Percentiles rank a stretch among this genome's conserved stretches.
phyloP scores from a whole-genome alignment of 2,797 vertebrate species.

The Pseudomugil tenellus region DNA sequence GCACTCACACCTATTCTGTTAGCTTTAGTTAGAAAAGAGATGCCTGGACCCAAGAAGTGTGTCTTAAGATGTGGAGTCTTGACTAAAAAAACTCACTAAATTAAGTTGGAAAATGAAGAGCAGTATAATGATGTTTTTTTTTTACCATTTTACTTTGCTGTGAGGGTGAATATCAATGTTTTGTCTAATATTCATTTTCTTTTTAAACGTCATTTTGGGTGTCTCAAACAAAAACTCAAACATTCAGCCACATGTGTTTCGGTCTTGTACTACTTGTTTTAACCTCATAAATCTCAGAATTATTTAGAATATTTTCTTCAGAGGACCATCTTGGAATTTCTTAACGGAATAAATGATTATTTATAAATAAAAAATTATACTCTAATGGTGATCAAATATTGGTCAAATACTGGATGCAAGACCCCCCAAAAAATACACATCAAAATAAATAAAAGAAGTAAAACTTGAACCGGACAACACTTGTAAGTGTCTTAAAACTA shows the following conservation, averaged over 20 bases:
- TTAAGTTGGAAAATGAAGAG: conserved; percentile 13
- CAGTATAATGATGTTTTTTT: conserved; percentile 12
- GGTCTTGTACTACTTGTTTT: neutral
- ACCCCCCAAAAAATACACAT: too few relatives aligned
- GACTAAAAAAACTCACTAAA: conserved; percentile 7
- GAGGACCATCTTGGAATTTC: neutral
- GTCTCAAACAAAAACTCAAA: neutral
- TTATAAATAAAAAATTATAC: too few relatives aligned
- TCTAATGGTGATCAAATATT: too few relatives aligned
- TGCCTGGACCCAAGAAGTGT: conserved; percentile 2
- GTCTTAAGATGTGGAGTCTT: conserved; percentile 18
- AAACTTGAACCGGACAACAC: too few relatives aligned
- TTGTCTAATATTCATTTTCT: neutral
- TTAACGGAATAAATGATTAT: neutral
- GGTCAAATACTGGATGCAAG: too few relatives aligned
- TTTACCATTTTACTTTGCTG: neutral
- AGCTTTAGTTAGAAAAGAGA: conserved; percentile 27
- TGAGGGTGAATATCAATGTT: neutral
- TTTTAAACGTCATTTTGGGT: neutral
- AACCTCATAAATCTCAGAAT: neutral
- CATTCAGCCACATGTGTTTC: neutral
- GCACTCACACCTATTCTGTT: conserved; percentile 61
- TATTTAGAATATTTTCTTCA: neutral
- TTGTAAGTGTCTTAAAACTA: neutral
- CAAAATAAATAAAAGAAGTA: too few relatives aligned